These are phyloP conservation scores for Drosophila fulvimacula DNA, from an alignment of 2,888 invertebrate species.

Conservation along the genomic window DNA sequence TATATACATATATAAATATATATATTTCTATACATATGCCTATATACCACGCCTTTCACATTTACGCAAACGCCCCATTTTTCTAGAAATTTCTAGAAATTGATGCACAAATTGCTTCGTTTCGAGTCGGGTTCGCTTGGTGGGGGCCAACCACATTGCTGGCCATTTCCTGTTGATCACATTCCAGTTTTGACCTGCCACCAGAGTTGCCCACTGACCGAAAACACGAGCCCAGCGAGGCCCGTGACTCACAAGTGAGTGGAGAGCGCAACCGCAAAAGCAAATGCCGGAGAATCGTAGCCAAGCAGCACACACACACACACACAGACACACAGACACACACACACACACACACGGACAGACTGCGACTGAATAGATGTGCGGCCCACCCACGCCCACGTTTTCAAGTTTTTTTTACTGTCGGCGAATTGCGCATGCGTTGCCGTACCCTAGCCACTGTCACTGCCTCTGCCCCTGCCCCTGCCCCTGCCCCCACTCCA, in stretches of 20 bases:
- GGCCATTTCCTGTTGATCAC: constrained; percentile 66
- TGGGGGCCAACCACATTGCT: constrained; percentile 19
- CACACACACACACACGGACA: constrained; percentile 10
- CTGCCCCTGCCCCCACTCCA: not conserved
- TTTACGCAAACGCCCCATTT: not conserved
- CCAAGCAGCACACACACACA: constrained; percentile 16
- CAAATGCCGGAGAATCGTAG: constrained; percentile 39
- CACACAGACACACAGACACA: constrained; percentile 11
- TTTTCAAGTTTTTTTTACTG: constrained; percentile 41
- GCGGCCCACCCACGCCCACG: constrained; percentile 66
- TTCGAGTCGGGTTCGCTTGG: not conserved
- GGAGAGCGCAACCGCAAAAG: constrained; percentile 54
- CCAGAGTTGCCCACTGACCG: constrained; percentile 28
- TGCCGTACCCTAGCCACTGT: constrained; percentile 36
- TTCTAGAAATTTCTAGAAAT: not conserved
- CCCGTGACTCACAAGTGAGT: constrained; percentile 52
- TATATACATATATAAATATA: not conserved
- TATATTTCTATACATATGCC: not conserved
- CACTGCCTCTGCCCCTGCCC: not conserved
- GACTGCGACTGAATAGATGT: constrained; percentile 23
- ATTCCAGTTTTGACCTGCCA: constrained; percentile 50
- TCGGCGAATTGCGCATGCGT: constrained; percentile 70
- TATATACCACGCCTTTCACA: not conserved
- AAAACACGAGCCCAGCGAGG: constrained; percentile 34
- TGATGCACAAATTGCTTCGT: not conserved